These are phyloP conservation scores for Pycnomerus fuliginosus DNA, from an alignment of 2,888 invertebrate species.

Conservation along the genomic window DNA sequence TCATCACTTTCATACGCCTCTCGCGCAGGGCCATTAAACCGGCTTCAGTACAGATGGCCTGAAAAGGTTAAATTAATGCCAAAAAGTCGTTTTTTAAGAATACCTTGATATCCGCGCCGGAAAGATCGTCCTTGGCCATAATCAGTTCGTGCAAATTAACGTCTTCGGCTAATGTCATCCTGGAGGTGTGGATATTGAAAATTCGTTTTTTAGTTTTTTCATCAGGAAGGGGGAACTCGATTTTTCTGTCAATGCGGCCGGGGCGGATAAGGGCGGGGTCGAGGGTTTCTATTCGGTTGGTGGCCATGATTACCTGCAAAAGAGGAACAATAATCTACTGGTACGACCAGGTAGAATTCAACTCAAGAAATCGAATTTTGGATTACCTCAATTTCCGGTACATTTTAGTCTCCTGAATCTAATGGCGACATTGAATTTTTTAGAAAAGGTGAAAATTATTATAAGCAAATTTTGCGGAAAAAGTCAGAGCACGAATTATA, in stretches of 20 bases:
- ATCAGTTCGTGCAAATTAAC: constrained; percentile 95
- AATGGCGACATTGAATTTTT: no score
- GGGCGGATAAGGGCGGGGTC: constrained; percentile 98
- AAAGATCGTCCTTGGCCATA: constrained; percentile 99
- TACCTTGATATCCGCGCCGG: constrained; percentile 94
- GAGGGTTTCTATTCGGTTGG: constrained; percentile 96
- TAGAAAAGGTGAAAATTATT: no score
- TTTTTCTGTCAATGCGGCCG: constrained; percentile 98
- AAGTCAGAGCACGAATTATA: no score
- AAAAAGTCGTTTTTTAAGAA: constrained; percentile 14
- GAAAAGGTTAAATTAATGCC: constrained; percentile 46
- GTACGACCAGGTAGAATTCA: no score
- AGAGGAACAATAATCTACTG: no score
- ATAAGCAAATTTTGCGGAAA: no score
- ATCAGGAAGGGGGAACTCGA: constrained; percentile 98
- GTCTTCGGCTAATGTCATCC: constrained; percentile 97
- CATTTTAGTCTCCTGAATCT: no score
- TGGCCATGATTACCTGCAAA: constrained; percentile 96
- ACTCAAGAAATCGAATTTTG: no score
- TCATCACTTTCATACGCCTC: constrained; percentile 98
- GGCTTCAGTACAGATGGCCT: constrained; percentile 99
- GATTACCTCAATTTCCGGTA: no score
- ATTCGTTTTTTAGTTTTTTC: constrained; percentile 97
- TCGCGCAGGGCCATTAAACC: constrained; percentile 97
- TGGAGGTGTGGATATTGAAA: constrained; percentile 97